Percentiles rank a stretch among this genome's conserved stretches.
Evolutionary conservation across 1,140 invertebrate genomes (phyloP).

Genomic region (Brachionus paranguensis): DNA sequence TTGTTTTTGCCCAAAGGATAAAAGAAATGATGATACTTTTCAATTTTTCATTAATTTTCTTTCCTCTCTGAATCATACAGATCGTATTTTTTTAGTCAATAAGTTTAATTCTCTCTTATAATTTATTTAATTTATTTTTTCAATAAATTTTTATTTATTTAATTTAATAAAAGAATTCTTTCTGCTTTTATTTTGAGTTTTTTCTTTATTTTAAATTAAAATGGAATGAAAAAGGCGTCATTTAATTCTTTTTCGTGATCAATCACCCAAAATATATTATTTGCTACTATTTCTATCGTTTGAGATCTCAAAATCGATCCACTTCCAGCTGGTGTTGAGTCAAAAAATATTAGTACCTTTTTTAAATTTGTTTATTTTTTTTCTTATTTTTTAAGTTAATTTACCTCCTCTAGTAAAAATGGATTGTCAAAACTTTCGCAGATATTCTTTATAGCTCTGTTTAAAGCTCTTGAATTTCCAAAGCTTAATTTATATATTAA

Average conservation of each 20-base stretch:
- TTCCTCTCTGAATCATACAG: neutral
- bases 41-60: neutral
- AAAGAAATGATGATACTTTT: neutral
- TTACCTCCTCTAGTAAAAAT: constrained; percentile 24
- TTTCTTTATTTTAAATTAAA: no score
- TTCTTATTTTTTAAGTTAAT: neutral
- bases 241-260: neutral
- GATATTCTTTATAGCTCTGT: neutral
- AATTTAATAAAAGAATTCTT: neutral
- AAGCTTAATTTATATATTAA: neutral
- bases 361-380: neutral
- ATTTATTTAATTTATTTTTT: neutral
- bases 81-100: neutral
- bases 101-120: neutral
- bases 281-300: constrained; percentile 12
- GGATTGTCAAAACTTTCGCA: constrained; percentile 30
- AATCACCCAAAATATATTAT: constrained; percentile 3
- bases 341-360: constrained; percentile 2
- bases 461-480: constrained; percentile 6
- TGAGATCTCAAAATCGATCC: neutral
- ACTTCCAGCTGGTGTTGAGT: neutral
- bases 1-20: neutral
- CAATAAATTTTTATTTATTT: neutral
- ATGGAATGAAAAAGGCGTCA: neutral
- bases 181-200: neutral